Evolutionary conservation across 2,888 invertebrate species (phyloP).

Genomic region (Archips crataeganus): DNA sequence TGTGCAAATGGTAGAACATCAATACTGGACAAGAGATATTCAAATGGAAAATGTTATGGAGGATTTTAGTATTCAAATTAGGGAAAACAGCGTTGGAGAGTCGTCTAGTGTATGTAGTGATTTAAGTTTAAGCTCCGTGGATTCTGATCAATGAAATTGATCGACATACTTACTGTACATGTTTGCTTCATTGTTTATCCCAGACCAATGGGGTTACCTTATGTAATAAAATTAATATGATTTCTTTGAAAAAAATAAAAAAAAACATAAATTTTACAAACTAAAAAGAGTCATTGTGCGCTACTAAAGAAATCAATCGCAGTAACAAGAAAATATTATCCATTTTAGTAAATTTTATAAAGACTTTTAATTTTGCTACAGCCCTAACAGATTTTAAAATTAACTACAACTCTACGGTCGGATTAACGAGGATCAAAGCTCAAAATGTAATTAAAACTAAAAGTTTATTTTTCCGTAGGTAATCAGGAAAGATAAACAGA

Average conservation of each 20-base stretch:
- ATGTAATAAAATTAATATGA: background rate
- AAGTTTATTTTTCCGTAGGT: conserved; percentile 16
- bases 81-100: conserved; percentile 10
- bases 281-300: no score
- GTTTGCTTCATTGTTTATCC: background rate
- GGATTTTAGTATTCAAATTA: conserved; percentile 19
- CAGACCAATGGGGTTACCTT: background rate
- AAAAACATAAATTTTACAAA: no score
- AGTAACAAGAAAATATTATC: no score
- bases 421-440: conserved; percentile 13
- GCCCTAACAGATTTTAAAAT: background rate
- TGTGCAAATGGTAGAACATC: conserved; percentile 14
- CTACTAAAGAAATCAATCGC: no score
- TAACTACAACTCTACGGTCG: background rate
- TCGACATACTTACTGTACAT: background rate
- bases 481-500: conserved; percentile 20
- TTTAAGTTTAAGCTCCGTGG: conserved; percentile 14
- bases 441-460: conserved; percentile 27
- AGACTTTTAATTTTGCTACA: background rate
- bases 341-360: background rate
- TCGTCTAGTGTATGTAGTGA: conserved; percentile 19
- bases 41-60: conserved; percentile 28
- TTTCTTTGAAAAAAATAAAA: no score
- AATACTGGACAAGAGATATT: conserved; percentile 25
- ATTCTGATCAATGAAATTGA: conserved; percentile 10